phyloP scores from a whole-genome alignment of 2,797 vertebrate species.

The Falco columbarius region DNA sequence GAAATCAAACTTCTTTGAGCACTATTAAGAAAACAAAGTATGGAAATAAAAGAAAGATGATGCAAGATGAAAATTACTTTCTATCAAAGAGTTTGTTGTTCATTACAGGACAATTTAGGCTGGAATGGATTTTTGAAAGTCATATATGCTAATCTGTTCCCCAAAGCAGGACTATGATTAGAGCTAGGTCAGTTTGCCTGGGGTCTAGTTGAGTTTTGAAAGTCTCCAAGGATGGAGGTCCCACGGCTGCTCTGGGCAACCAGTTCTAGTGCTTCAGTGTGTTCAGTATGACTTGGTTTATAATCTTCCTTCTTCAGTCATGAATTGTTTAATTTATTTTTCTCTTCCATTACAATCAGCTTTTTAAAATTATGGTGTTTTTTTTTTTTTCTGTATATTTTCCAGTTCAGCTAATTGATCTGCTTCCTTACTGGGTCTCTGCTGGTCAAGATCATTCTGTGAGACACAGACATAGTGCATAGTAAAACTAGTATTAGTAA shows the following conservation, averaged over 20 bases:
- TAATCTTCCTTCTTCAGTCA: neutral
- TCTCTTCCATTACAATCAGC: neutral
- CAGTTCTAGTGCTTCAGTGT: neutral
- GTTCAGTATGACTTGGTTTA: neutral
- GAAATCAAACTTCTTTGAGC: neutral
- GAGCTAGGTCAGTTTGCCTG: neutral
- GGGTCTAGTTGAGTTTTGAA: neutral
- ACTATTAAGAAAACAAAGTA: neutral
- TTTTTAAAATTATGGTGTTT: neutral
- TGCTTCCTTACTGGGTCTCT: neutral
- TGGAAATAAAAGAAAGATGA: neutral
- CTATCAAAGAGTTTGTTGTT: neutral
- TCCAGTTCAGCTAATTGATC: neutral
- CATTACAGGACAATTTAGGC: neutral
- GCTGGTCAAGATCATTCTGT: neutral
- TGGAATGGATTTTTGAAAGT: neutral
- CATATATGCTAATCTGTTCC: fast-evolving
- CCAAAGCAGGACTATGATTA: neutral
- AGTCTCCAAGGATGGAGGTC: neutral
- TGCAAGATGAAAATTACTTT: neutral
- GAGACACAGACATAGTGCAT: neutral
- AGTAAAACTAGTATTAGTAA: neutral
- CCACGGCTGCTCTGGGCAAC: neutral
- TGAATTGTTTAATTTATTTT: neutral
- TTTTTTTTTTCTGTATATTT: neutral